A percentile compares a stretch with the other conserved stretches of the same genome.
Conservation (phyloP, 2,113 vertebrate genomes). For the Vanacampus margaritifer region DNA sequence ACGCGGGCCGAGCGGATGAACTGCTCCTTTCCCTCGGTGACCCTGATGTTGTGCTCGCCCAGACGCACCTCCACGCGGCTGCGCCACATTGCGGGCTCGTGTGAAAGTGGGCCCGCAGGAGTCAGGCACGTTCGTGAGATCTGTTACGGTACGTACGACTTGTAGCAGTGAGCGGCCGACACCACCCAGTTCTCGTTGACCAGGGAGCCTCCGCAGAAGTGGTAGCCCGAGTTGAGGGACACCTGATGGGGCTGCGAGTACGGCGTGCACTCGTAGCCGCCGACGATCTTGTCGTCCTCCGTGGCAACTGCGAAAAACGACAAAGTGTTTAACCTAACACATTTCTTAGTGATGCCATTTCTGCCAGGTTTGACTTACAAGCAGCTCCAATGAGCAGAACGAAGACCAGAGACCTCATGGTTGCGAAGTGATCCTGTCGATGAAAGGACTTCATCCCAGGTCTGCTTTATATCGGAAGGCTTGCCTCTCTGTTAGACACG, state of each 20-base stretch:
- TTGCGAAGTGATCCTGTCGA: constrained; percentile 50
- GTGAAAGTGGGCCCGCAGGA: not conserved
- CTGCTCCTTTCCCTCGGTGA: constrained; percentile 58
- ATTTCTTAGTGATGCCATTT: too few relatives aligned
- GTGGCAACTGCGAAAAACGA: constrained; percentile 46
- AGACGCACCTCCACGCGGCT: constrained; percentile 63
- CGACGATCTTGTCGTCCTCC: constrained; percentile 71
- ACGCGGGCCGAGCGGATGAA: constrained; percentile 45
- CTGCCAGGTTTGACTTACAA: constrained; percentile 49
- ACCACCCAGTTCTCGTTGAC: constrained; percentile 58
- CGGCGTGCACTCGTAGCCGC: constrained; percentile 65
- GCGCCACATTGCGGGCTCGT: not conserved
- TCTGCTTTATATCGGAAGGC: constrained; percentile 26
- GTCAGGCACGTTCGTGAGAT: not conserved
- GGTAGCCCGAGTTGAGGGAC: constrained; percentile 69
- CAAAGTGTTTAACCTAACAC: too few relatives aligned
- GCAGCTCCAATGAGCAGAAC: constrained; percentile 69
- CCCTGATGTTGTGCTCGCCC: constrained; percentile 69
- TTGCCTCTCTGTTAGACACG: constrained; percentile 1
- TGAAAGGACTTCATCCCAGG: constrained; percentile 17
- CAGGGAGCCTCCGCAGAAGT: constrained; percentile 72
- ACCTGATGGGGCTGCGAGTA: constrained; percentile 61
- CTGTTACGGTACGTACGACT: constrained; percentile 47
- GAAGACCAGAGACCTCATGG: constrained; percentile 70
- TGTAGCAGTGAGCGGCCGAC: constrained; percentile 70